These are phyloP conservation scores for Tenualosa ilisha DNA, from an alignment of 2,797 vertebrate species.

Conservation along the genomic window DNA sequence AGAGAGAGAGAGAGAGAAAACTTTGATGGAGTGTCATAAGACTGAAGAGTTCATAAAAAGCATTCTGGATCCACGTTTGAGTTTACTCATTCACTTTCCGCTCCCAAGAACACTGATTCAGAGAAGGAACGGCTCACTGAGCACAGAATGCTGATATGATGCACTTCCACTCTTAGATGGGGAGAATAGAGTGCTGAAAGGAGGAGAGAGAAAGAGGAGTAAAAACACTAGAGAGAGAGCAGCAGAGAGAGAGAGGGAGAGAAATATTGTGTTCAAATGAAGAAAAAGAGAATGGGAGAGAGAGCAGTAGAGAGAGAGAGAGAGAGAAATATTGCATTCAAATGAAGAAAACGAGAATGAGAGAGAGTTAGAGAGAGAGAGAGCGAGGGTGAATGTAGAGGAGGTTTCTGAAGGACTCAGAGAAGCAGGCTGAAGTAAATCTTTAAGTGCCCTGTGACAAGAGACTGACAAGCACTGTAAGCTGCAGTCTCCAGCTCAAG, in stretches of 20 bases:
- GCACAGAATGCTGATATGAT: not conserved
- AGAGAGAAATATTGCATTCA: not conserved
- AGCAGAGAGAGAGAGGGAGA: not conserved
- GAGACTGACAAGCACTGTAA: not conserved
- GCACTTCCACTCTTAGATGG: not conserved
- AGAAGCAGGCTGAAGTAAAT: not conserved
- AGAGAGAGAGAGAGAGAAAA: not conserved
- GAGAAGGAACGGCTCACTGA: not conserved
- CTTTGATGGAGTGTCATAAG: not conserved
- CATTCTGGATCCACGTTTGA: not conserved
- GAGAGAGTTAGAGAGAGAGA: not conserved
- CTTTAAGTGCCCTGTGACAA: not conserved
- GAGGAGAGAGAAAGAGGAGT: not conserved
- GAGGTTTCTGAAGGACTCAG: not conserved
- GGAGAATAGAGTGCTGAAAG: not conserved
- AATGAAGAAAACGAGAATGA: not conserved
- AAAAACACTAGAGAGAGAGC: not conserved
- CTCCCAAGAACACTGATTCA: not conserved
- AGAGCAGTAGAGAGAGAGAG: too few species aligned
- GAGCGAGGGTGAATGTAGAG: not conserved
- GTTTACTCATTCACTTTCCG: not conserved
- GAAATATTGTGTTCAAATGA: too few species aligned
- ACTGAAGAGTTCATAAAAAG: not conserved
- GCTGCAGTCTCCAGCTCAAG: not conserved
- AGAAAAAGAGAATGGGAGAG: too few species aligned